Percentiles rank a stretch among this genome's conserved stretches.
These are phyloP conservation scores for Etheostoma spectabile DNA, from an alignment of 2,113 vertebrate genomes.

Conservation along the genomic window DNA sequence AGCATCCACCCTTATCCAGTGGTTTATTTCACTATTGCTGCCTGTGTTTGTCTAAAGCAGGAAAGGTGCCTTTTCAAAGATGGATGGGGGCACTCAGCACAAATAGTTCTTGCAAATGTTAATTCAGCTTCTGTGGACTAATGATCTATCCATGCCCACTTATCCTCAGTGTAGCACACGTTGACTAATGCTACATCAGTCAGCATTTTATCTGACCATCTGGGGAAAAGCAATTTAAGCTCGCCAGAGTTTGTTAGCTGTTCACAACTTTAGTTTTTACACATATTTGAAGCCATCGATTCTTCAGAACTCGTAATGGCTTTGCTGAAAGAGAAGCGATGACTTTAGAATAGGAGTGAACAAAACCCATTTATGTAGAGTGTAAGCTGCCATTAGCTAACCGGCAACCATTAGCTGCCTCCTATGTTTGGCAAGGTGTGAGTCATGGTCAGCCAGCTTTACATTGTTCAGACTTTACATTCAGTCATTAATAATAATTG, in stretches of 20 bases:
- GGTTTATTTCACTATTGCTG: neutral
- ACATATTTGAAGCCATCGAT: conserved; percentile 33
- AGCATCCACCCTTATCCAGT: neutral
- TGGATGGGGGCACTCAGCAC: neutral
- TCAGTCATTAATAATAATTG: neutral
- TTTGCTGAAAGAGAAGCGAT: conserved; percentile 14
- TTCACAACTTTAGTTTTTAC: conserved; percentile 24
- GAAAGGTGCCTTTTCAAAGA: neutral
- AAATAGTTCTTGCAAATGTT: neutral
- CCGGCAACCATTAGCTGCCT: conserved; percentile 33
- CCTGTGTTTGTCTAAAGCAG: neutral
- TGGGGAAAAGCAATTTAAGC: conserved; percentile 24
- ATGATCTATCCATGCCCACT: neutral
- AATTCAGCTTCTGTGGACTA: conserved; percentile 1
- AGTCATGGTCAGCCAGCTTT: conserved; percentile 30
- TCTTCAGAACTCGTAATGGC: conserved; percentile 14
- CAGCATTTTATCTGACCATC: neutral
- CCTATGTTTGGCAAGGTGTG: conserved; percentile 45
- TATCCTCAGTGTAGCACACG: neutral
- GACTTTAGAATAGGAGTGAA: conserved; percentile 22
- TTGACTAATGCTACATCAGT: conserved; percentile 7
- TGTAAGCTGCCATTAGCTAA: conserved; percentile 16
- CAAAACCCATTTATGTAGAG: conserved; percentile 39
- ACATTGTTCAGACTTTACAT: neutral
- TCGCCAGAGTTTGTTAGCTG: conserved; percentile 6